phyloP scores from a whole-genome alignment of 2,113 vertebrate species.

The Cheilinus undulatus region DNA sequence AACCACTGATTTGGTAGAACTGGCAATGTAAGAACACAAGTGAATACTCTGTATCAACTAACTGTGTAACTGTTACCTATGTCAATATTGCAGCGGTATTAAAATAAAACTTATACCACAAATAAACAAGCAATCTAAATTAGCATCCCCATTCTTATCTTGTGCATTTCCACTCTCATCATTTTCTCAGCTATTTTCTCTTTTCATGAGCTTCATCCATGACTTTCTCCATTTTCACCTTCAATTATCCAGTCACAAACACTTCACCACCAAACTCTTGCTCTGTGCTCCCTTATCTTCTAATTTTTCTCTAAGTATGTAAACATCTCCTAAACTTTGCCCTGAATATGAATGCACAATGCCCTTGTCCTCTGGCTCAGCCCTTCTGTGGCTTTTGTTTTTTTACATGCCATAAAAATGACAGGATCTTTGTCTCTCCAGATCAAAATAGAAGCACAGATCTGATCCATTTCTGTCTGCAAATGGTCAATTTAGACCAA shows the following conservation, averaged over 20 bases:
- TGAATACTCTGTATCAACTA: too few species aligned
- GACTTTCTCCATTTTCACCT: not conserved
- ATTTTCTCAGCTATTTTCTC: not conserved
- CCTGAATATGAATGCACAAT: not conserved
- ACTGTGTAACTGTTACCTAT: too few species aligned
- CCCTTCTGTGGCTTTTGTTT: not conserved
- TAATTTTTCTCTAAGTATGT: not conserved
- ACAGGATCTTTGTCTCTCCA: not conserved
- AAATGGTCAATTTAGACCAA: slow-evolving; percentile 9
- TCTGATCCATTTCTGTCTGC: slow-evolving; percentile 26
- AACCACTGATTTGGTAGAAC: too few species aligned
- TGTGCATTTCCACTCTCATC: not conserved
- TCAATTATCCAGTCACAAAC: not conserved
- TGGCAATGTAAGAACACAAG: too few species aligned
- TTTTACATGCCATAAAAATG: not conserved
- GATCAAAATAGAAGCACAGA: not conserved
- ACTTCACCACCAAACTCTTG: not conserved
- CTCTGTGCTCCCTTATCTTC: not conserved
- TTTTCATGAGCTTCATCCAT: not conserved
- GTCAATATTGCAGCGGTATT: too few species aligned
- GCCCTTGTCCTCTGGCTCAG: not conserved
- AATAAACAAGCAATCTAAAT: too few species aligned
- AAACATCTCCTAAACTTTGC: not conserved
- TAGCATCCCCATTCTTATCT: too few species aligned
- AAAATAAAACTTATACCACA: too few species aligned